A percentile compares a stretch with the other conserved stretches of the same genome.
phyloP scores from a whole-genome alignment of 1,140 invertebrate genomes.

The honey bee (Apis mellifera) region Amel_HAv3.1 CM009942.2:5373501-5374000 shows the following conservation, averaged over 20 bases:
- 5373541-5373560: neutral
- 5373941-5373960: too few relatives aligned
- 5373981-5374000: too few relatives aligned
- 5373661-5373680: slow-evolving; percentile 36
- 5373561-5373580: slow-evolving; percentile 27
- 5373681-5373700: slow-evolving; percentile 41
- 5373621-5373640: neutral
- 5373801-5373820: too few relatives aligned
- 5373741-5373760: neutral
- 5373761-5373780: too few relatives aligned
- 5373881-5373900: too few relatives aligned
- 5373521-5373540: slow-evolving; percentile 34
- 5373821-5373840: too few relatives aligned
- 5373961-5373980: too few relatives aligned
- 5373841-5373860: too few relatives aligned
- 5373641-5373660: slow-evolving; percentile 40
- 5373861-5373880: too few relatives aligned
- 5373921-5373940: too few relatives aligned
- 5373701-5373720: slow-evolving; percentile 48
- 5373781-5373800: neutral
- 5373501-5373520: neutral
- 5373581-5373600: slow-evolving; percentile 34
- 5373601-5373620: slow-evolving; percentile 43
- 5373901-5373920: too few relatives aligned
- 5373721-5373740: neutral